Evolutionary conservation across 1,140 invertebrate genomes (phyloP).

Genomic region (Diuraphis noxia): DNA sequence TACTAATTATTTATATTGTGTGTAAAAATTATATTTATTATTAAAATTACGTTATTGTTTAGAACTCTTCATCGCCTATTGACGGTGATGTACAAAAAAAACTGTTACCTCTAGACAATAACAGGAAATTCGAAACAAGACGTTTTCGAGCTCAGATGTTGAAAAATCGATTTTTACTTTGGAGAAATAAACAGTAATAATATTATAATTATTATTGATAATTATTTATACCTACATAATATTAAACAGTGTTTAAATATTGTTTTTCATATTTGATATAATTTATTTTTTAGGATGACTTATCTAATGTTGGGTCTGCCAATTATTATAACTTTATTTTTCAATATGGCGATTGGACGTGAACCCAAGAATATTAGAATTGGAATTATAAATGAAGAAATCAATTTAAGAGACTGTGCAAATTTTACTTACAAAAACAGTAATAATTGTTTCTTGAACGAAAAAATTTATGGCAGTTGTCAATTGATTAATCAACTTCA

Average conservation of each 20-base stretch:
- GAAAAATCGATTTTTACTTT: conserved; percentile 60
- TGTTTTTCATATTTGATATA: background rate
- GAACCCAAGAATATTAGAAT: conserved; percentile 81
- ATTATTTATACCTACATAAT: background rate
- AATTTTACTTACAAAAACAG: conserved; percentile 58
- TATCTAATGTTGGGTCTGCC: conserved; percentile 88
- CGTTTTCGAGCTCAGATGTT: conserved; percentile 57
- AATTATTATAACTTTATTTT: conserved; percentile 87
- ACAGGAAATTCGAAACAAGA: conserved; percentile 55
- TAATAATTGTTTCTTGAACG: conserved; percentile 67
- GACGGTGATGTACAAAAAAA: conserved; percentile 32
- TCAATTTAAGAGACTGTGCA: conserved; percentile 58
- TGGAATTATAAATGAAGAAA: conserved; percentile 83
- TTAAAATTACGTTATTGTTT: background rate
- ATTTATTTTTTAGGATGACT: conserved; percentile 69
- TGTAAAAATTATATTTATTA: background rate
- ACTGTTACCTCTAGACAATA: conserved; percentile 46
- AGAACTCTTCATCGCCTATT: conserved; percentile 18
- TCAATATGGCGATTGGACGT: conserved; percentile 90
- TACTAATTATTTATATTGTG: background rate
- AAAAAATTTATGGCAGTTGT: conserved; percentile 65
- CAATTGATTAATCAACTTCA: conserved; percentile 72
- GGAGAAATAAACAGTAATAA: conserved; percentile 65
- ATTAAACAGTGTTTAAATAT: background rate
- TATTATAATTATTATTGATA: background rate